These are phyloP conservation scores for Dolomedes plantarius DNA, from an alignment of 2,888 invertebrate species.

Conservation along the genomic window DNA sequence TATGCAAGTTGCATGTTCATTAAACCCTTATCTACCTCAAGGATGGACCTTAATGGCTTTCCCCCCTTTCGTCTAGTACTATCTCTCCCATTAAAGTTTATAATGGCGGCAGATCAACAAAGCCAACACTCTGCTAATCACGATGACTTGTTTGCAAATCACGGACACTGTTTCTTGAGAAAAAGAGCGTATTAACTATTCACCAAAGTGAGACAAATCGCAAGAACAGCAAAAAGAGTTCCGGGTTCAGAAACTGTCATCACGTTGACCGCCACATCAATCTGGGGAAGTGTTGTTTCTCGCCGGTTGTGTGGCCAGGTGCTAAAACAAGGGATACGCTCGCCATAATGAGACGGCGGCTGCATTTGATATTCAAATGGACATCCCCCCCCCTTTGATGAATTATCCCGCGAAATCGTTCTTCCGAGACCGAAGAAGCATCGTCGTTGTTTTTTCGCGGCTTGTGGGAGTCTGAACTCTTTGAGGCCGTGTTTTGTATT, in stretches of 20 bases:
- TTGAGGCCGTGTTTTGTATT: background rate
- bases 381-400: background rate
- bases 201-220: too few relatives aligned
- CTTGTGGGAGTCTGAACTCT: background rate
- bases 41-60: too few relatives aligned
- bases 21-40: too few relatives aligned
- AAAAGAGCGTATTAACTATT: too few relatives aligned
- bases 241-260: slow-evolving; percentile 22
- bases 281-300: background rate
- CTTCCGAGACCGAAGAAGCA: background rate
- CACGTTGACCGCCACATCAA: slow-evolving; percentile 15
- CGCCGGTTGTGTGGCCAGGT: background rate
- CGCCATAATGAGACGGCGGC: slow-evolving; percentile 13
- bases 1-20: too few relatives aligned
- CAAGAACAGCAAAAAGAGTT: background rate
- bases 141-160: too few relatives aligned
- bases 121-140: too few relatives aligned
- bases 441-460: background rate
- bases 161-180: too few relatives aligned
- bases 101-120: too few relatives aligned
- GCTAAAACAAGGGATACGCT: slow-evolving; percentile 1
- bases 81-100: too few relatives aligned
- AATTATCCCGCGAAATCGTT: background rate
- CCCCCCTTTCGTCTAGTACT: too few relatives aligned
- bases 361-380: slow-evolving; percentile 11